phyloP scores from a whole-genome alignment of 2,113 vertebrate genomes.

The Halcyon malimbica region DNA sequence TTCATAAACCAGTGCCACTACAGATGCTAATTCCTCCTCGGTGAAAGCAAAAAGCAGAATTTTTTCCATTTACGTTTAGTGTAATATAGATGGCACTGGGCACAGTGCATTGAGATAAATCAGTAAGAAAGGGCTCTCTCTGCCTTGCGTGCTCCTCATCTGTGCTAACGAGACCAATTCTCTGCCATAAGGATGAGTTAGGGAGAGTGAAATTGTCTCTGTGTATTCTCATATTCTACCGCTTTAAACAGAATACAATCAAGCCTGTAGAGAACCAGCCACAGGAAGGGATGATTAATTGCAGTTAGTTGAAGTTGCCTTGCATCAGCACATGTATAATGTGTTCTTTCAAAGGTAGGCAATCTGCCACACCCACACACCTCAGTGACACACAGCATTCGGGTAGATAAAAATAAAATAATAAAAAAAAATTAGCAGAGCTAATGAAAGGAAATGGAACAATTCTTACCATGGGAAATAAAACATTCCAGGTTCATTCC shows the following conservation, averaged over 20 bases:
- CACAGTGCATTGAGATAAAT: neutral
- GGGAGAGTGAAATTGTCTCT: neutral
- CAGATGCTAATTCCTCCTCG: neutral
- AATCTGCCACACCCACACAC: neutral
- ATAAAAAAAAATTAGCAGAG: neutral
- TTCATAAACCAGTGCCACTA: neutral
- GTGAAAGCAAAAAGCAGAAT: neutral
- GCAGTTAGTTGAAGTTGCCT: neutral
- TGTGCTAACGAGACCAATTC: neutral
- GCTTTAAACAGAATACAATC: neutral
- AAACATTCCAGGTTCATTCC: neutral
- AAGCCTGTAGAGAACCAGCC: neutral
- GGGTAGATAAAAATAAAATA: neutral
- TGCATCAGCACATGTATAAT: neutral
- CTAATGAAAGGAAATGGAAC: neutral
- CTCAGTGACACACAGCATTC: neutral
- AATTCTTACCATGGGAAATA: neutral
- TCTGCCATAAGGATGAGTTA: neutral
- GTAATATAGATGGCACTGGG: neutral
- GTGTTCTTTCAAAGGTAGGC: neutral
- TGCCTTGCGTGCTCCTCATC: accelerated
- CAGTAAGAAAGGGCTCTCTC: neutral
- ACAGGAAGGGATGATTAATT: neutral
- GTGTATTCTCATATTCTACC: neutral
- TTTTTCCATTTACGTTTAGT: neutral